Percentiles rank a stretch among this genome's conserved stretches.
Conservation (phyloP, 2,113 vertebrate species). For the Boulengeromyrus knoepffleri region DNA sequence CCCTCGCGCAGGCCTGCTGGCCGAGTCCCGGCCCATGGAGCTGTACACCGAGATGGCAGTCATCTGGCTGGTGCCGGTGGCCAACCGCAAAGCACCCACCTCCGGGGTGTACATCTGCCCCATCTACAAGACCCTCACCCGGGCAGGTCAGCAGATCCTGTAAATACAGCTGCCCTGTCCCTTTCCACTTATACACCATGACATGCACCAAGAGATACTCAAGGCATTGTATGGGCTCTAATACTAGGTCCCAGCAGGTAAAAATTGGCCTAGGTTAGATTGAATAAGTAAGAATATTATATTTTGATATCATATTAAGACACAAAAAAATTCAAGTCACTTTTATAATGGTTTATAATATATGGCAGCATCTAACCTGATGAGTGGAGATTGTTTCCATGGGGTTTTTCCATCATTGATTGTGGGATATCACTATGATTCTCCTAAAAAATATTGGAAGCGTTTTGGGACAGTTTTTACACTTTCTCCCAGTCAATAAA, state of each 20-base stretch:
- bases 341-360: background rate
- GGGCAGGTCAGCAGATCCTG: constrained; percentile 63
- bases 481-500: background rate
- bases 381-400: background rate
- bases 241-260: background rate
- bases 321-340: background rate
- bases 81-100: constrained; percentile 54
- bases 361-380: background rate
- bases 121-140: constrained; percentile 86
- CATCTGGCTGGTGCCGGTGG: constrained; percentile 72
- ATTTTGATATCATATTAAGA: background rate
- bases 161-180: background rate
- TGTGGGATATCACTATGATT: background rate
- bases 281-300: background rate
- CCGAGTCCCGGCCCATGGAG: constrained; percentile 73
- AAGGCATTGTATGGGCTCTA: background rate
- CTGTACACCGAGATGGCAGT: constrained; percentile 80
- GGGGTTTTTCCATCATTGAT: background rate
- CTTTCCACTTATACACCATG: background rate
- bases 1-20: constrained; percentile 35
- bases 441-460: background rate
- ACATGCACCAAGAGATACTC: background rate
- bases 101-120: constrained; percentile 73
- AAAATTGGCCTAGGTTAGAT: background rate
- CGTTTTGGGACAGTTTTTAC: background rate